These are phyloP conservation scores for Channallabes apus DNA, from an alignment of 2,797 vertebrate genomes.

Conservation along the genomic window DNA sequence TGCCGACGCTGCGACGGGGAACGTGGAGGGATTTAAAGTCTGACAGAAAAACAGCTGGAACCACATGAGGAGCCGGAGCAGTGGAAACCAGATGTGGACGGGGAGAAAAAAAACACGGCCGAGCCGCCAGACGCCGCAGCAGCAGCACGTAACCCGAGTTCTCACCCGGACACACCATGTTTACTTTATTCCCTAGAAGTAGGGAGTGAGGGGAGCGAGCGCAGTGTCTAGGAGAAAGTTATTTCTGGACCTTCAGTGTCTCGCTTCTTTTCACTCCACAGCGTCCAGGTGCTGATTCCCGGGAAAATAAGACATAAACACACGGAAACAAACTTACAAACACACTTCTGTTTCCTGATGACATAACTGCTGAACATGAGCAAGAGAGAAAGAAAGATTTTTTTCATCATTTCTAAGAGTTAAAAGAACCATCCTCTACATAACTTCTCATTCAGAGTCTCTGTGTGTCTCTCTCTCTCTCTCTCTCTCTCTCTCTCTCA, in stretches of 20 bases:
- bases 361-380: neutral
- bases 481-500: neutral
- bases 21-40: constrained; percentile 65
- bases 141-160: constrained; percentile 63
- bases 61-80: constrained; percentile 77
- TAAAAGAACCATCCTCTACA: neutral
- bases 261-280: constrained; percentile 13
- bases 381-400: neutral
- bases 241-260: constrained; percentile 14
- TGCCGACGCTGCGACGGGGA: constrained; percentile 69
- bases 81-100: constrained; percentile 79
- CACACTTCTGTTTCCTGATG: constrained; percentile 22
- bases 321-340: neutral
- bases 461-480: neutral
- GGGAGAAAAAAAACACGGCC: constrained; percentile 48
- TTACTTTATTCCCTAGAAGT: constrained; percentile 49
- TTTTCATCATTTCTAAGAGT: too few relatives aligned
- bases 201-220: constrained; percentile 51
- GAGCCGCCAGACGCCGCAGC: constrained; percentile 39
- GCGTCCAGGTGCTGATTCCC: constrained; percentile 64
- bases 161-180: constrained; percentile 45
- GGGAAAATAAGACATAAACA: constrained; percentile 62
- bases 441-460: neutral
- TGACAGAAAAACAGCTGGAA: constrained; percentile 63
- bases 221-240: constrained; percentile 53